Percentiles rank a stretch among this genome's conserved stretches.
phyloP scores from a whole-genome alignment of 1,140 invertebrate species.

The Diplogasteroides magnus region DNA sequence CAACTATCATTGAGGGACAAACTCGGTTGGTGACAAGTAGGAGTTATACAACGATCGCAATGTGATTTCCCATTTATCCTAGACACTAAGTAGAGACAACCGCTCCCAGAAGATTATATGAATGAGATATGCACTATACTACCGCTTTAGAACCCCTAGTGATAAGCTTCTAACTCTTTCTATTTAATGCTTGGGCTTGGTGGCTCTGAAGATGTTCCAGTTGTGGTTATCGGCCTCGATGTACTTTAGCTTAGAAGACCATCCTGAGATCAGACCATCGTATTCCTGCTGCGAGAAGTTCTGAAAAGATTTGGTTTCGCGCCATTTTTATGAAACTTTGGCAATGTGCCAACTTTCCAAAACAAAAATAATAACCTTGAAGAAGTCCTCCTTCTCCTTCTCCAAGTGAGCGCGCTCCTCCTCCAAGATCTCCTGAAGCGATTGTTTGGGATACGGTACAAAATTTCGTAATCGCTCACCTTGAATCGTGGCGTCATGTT shows the following conservation, averaged over 20 bases:
- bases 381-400: slow-evolving; percentile 59
- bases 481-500: slow-evolving; percentile 63
- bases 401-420: slow-evolving; percentile 59
- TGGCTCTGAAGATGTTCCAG: slow-evolving; percentile 32
- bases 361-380: slow-evolving; percentile 28
- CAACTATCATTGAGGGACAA: no score
- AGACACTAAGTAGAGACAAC: no score
- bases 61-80: no score
- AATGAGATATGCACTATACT: no score
- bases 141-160: no score
- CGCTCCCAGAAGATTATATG: no score
- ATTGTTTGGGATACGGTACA: no score
- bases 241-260: slow-evolving; percentile 32
- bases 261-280: slow-evolving; percentile 29
- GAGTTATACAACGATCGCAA: no score
- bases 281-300: slow-evolving; percentile 31
- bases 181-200: slow-evolving; percentile 16
- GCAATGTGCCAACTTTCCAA: background rate
- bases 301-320: background rate
- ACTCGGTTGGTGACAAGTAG: no score
- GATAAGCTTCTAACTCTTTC: no score
- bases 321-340: background rate
- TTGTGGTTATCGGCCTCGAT: slow-evolving; percentile 40
- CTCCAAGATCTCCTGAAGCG: slow-evolving; percentile 60
- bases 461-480: no score